These are phyloP conservation scores for Diplogasteroides magnus DNA, from an alignment of 1,140 invertebrate species.

Conservation along the genomic window DNA sequence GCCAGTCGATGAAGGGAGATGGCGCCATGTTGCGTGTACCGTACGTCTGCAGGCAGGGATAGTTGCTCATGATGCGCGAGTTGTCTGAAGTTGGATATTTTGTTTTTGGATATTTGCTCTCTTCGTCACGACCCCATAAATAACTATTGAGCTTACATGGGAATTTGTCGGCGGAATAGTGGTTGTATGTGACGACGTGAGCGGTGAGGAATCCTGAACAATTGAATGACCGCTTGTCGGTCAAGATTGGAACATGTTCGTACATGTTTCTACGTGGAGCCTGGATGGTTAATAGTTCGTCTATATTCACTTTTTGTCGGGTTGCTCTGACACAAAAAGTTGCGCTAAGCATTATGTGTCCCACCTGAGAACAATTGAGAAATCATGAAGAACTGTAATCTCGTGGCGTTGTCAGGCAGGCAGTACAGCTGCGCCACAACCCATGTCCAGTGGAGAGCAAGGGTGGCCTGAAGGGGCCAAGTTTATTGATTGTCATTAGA, in stretches of 20 bases:
- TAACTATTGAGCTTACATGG: slow-evolving; percentile 31
- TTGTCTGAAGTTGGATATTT: slow-evolving; percentile 38
- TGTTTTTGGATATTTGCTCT: slow-evolving; percentile 4
- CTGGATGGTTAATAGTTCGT: no score
- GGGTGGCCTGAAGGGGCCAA: background rate
- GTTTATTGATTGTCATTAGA: background rate
- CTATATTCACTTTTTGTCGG: no score
- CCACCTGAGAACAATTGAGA: slow-evolving; percentile 19
- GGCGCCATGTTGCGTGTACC: slow-evolving; percentile 55
- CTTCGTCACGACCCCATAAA: slow-evolving; percentile 6
- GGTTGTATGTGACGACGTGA: slow-evolving; percentile 54
- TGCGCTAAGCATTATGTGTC: background rate
- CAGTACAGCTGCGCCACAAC: background rate
- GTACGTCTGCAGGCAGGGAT: slow-evolving; percentile 53
- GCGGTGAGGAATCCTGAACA: slow-evolving; percentile 44
- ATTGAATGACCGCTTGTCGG: no score
- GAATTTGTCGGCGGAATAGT: slow-evolving; percentile 54
- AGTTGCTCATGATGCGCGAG: slow-evolving; percentile 51
- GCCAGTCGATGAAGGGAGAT: slow-evolving; percentile 53
- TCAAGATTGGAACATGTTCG: no score
- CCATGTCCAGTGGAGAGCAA: background rate
- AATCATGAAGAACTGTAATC: slow-evolving; percentile 23
- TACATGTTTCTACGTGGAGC: no score
- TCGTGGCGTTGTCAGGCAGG: background rate
- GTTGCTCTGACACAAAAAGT: background rate